A percentile compares a stretch with the other conserved stretches of the same genome.
These are phyloP conservation scores for Gymnothorax javanicus DNA, from an alignment of 2,797 vertebrate species.

Conservation along the genomic window DNA sequence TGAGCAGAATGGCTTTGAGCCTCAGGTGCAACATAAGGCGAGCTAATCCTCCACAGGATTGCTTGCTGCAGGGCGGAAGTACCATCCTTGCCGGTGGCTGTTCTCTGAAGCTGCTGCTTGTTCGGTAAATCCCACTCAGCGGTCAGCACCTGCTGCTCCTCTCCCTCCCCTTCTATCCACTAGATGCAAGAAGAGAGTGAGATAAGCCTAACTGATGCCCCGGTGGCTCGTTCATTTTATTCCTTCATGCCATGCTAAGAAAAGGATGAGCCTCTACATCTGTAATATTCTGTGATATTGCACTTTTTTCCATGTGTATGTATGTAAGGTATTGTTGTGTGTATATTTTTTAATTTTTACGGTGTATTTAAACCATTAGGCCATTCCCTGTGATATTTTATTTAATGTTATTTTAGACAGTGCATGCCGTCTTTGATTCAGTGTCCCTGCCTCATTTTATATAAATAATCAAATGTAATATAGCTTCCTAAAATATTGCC, in stretches of 20 bases:
- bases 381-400: no score
- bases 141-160: slow-evolving; percentile 93
- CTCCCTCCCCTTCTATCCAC: slow-evolving; percentile 97
- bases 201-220: slow-evolving; percentile 37
- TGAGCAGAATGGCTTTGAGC: neutral
- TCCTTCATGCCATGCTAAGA: slow-evolving; percentile 41
- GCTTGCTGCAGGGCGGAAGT: slow-evolving; percentile 1
- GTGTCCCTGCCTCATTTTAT: no score
- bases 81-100: slow-evolving; percentile 94
- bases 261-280: neutral
- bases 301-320: neutral
- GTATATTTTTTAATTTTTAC: no score
- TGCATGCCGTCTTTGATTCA: no score
- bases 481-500: no score
- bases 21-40: slow-evolving; percentile 4
- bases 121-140: slow-evolving; percentile 97
- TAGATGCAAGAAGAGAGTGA: slow-evolving; percentile 76
- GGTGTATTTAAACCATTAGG: no score
- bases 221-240: neutral
- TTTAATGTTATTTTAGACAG: no score
- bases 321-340: no score
- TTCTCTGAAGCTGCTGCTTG: slow-evolving; percentile 96
- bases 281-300: neutral
- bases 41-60: neutral
- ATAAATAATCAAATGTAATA: no score